These are phyloP conservation scores for Tolmerus cingulatus DNA, from an alignment of 2,888 invertebrate species.

Conservation along the genomic window DNA sequence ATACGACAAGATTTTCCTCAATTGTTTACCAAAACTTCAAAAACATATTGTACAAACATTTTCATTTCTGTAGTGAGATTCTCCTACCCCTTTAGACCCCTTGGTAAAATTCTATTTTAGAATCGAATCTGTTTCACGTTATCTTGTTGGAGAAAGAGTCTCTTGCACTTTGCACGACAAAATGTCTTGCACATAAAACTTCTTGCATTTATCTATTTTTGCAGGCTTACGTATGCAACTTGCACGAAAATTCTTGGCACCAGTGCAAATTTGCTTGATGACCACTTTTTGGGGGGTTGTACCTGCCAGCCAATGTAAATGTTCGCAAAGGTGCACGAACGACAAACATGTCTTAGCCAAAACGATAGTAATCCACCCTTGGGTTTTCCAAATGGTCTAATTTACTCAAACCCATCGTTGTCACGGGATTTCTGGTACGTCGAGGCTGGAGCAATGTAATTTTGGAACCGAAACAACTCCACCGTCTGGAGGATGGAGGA, in stretches of 20 bases:
- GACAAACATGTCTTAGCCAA: neutral
- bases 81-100: neutral
- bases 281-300: neutral
- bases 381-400: neutral
- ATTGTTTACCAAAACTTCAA: neutral
- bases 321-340: neutral
- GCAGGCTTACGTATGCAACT: neutral
- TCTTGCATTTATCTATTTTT: slow-evolving; percentile 4
- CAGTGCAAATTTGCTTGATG: slow-evolving; percentile 1
- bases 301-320: neutral
- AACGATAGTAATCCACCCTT: neutral
- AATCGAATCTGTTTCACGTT: neutral
- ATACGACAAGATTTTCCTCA: neutral
- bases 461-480: neutral
- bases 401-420: neutral
- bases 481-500: neutral
- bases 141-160: neutral
- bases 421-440: neutral
- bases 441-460: neutral
- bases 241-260: neutral
- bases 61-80: neutral
- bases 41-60: neutral
- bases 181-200: neutral
- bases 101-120: neutral
- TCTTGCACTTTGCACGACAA: neutral